These are phyloP conservation scores for Oscheius sp. DNA, from an alignment of 2,888 invertebrate species.

Conservation along the genomic window DNA sequence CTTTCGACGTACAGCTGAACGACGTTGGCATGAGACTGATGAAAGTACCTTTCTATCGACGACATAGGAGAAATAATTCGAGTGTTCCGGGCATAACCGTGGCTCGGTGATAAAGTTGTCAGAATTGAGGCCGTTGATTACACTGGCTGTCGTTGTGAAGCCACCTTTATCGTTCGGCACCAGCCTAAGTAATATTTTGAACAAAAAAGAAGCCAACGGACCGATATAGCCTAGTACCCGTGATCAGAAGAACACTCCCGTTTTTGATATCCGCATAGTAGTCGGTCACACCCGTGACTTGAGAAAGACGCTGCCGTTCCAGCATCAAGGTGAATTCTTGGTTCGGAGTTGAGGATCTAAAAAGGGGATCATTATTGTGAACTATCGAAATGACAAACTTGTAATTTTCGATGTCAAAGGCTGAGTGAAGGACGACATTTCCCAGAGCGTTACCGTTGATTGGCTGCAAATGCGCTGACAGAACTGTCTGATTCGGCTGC, in stretches of 20 bases:
- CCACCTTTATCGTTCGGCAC: not conserved
- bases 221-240: constrained; percentile 45
- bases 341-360: constrained; percentile 43
- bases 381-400: constrained; percentile 17
- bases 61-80: constrained; percentile 41
- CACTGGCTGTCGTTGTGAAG: not conserved
- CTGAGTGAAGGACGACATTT: constrained; percentile 26
- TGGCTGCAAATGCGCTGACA: constrained; percentile 10
- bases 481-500: constrained; percentile 35
- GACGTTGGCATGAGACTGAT: not conserved
- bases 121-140: not conserved
- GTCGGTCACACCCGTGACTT: constrained; percentile 48
- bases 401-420: constrained; percentile 27
- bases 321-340: constrained; percentile 53
- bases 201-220: constrained; percentile 6
- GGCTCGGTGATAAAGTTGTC: constrained; percentile 42
- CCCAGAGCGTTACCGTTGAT: not conserved
- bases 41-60: constrained; percentile 43
- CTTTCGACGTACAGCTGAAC: constrained; percentile 46
- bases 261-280: constrained; percentile 26
- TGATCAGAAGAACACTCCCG: constrained; percentile 31
- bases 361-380: not conserved
- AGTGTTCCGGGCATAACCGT: constrained; percentile 43
- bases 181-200: not conserved
- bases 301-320: constrained; percentile 48